Base-by-base conservation (phyloP, 2,113 vertebrate species). In the Phylloscopus trochilus region DNA sequence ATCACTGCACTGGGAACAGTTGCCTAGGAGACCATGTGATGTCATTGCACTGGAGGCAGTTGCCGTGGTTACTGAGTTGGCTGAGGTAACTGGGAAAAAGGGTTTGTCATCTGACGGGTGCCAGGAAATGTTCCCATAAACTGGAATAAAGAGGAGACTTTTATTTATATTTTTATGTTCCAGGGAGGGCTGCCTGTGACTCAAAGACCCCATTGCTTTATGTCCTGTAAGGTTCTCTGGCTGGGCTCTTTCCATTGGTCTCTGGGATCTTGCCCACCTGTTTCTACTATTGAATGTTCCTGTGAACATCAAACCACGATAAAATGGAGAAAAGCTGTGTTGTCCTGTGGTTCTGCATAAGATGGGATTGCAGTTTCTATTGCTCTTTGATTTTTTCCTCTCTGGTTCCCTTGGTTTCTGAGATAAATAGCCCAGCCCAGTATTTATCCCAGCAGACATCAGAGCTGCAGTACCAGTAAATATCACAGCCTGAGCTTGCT, bases 1-100 rank as follows among this genome's bases (percentile, higher is more conserved):
- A 81, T 97, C 95, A 97, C 5, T 93, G 83, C 93, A 53, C 52
- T 79, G 77, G 89, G 86, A 97, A 20, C 14, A 10, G 97, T 97
- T 93, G 76, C 95, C 95, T 56, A 46, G 97, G 97, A 92, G 83
- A 98, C 88, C 4, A 1, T n/a, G 16, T 97, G 97, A 98, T 96
- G 95, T 98, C 96, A 97, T 56, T 96, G 76, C 87, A 92, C 93
- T 59, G 83, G 87, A 93, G 87, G 85, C 79, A 52, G 93, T 97
- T 95, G 81, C 92, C 55, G 59, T 68, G 90, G 96, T 90, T 95
- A 90, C 91, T 67, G 81, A 93, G 58, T 60, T 91, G 92, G 76
- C 94, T 94, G 87, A 94, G 33, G 70, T 43, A 86, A 83, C 72
- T 77, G 75, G 90, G 91, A 77, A 90, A 79, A 90, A 85, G 74